phyloP scores from a whole-genome alignment of 2,888 invertebrate species.

The Choreutis nemorana region DNA sequence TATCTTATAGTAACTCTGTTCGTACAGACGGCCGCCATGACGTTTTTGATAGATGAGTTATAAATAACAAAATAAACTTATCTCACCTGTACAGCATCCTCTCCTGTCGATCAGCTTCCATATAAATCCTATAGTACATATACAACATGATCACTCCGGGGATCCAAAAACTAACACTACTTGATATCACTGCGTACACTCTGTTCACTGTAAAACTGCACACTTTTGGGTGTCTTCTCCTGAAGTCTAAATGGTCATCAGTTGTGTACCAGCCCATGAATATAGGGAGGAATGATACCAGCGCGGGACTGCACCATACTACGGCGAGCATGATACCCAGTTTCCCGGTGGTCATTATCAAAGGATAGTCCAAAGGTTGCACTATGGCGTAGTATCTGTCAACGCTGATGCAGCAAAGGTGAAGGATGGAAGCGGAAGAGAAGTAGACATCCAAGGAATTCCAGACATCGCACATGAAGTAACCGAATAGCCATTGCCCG shows the following conservation, averaged over 20 bases:
- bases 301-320: conserved; percentile 91
- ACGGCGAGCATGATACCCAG: conserved; percentile 84
- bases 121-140: conserved; percentile 90
- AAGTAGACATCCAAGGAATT: conserved; percentile 96
- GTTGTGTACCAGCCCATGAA: conserved; percentile 97
- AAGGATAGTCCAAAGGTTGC: conserved; percentile 90
- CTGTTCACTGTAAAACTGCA: conserved; percentile 88
- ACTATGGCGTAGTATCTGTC: conserved; percentile 93
- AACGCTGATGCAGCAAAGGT: conserved; percentile 91
- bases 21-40: neutral
- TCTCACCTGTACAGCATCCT: conserved; percentile 83
- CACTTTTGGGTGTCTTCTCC: conserved; percentile 72
- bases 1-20: conserved; percentile 2
- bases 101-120: conserved; percentile 85
- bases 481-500: conserved; percentile 87
- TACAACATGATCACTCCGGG: conserved; percentile 92
- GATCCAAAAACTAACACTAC: conserved; percentile 92
- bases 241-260: conserved; percentile 74
- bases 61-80: no score
- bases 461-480: conserved; percentile 95
- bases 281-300: conserved; percentile 94
- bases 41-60: no score
- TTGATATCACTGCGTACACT: conserved; percentile 87
- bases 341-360: conserved; percentile 88
- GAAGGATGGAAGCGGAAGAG: conserved; percentile 91